Base-by-base conservation (phyloP, 2,888 invertebrate species). In the Dynastes maya region DNA sequence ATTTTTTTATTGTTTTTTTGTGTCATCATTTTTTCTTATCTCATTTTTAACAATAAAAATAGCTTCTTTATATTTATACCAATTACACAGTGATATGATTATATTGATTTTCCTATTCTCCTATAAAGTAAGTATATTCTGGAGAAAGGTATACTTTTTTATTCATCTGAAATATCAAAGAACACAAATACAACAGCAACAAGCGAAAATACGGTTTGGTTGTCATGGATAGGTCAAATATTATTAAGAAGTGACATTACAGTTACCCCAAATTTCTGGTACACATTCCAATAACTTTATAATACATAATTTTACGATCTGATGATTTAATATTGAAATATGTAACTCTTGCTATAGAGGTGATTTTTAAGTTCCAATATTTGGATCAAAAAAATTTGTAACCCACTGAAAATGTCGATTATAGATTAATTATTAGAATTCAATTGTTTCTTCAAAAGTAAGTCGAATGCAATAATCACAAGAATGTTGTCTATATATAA, bases 41-140 rank as follows among this genome's bases (percentile, higher is more conserved):
- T 68, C 29, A 49, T 68, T 74, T 80, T 82, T 82, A 83, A 84
- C 82, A 83, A 84, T 83, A 82, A 83, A 83, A 82, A 81, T 81
- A 82, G 81, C 80, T 78, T 81, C 80, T 80, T 80, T 81, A 79
- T 77, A 77, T 80, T 80, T 81, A 80, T 82, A 81, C 80, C 82
- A 85, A 83, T 83, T 84, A 83, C 83, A 84, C 82, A 83, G 53
- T 79, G 79, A 79, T 79, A 79, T 79, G 79, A 71, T 79, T 79
- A 67, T 58, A 71, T 22, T 63, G 72, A 72, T 78, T 78, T 45
- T n/a, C 55, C 49, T 27, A 9, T 55, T 51, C 71, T 16, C 55
- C 53, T 71, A 58, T 53, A 71, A 71, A 51, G 22, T 65, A 65
- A 16, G 37, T 32, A 32, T 63, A 13, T 63, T 29, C 6, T 5